Evolutionary conservation across 2,797 vertebrate genomes (phyloP).

Genomic region (Schizothorax lantsangensis): DNA sequence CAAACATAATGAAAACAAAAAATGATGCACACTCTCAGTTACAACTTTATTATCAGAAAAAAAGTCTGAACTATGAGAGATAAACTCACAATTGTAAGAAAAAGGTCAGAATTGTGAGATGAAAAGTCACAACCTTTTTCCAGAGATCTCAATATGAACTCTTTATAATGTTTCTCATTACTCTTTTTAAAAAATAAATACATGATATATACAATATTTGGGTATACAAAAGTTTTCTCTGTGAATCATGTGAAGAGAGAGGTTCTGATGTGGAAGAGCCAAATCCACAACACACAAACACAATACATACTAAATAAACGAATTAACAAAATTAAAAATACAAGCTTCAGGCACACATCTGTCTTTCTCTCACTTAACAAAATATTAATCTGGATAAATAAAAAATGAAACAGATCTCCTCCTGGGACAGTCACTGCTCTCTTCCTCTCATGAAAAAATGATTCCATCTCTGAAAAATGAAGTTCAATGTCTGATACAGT

Average conservation of each 20-base stretch:
- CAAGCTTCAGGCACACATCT: constrained; percentile 19
- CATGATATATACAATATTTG: background rate
- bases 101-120: too few species aligned
- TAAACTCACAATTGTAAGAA: too few species aligned
- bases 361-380: constrained; percentile 8
- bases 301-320: background rate
- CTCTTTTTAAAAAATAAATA: background rate
- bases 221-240: background rate
- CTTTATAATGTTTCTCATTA: background rate
- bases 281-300: background rate
- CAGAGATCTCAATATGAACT: background rate
- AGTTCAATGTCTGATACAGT: background rate
- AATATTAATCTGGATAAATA: constrained; percentile 20
- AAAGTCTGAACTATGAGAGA: too few species aligned
- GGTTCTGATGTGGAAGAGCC: background rate
- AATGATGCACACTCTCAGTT: too few species aligned
- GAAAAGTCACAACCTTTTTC: too few species aligned
- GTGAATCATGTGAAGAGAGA: background rate
- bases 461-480: background rate
- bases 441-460: background rate
- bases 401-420: background rate
- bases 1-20: too few species aligned
- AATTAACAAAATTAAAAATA: constrained; percentile 28
- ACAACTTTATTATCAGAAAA: too few species aligned
- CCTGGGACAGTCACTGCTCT: background rate